Evolutionary conservation across 2,888 invertebrate genomes (phyloP).

Genomic region (Boloria euphrosyne): DNA sequence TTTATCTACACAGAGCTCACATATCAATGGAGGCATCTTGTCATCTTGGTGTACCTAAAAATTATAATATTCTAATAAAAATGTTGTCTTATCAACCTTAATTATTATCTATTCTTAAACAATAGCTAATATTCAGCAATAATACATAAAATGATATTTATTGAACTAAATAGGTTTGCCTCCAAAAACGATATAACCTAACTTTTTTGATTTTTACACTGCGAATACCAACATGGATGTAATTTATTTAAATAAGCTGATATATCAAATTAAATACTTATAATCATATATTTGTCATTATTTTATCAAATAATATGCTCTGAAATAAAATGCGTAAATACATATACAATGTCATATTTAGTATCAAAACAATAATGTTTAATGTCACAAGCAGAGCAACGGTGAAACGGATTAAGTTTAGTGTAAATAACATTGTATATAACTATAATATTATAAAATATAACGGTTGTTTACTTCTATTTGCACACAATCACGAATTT

Average conservation of each 20-base stretch:
- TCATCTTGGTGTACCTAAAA: slow-evolving; percentile 79
- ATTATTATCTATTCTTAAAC: not conserved
- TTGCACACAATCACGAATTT: slow-evolving; percentile 74
- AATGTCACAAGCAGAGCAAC: not conserved
- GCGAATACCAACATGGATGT: not conserved
- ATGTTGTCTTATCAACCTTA: not conserved
- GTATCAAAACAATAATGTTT: slow-evolving; percentile 9
- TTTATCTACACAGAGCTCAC: slow-evolving; percentile 83
- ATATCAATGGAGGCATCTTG: slow-evolving; percentile 84
- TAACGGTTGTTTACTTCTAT: slow-evolving; percentile 61
- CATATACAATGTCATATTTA: not conserved
- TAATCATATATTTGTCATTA: too few species aligned
- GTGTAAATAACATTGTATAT: not conserved
- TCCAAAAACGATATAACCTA: slow-evolving; percentile 6
- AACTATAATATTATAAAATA: not conserved
- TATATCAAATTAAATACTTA: too few species aligned
- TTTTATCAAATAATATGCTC: too few species aligned
- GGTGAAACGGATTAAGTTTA: not conserved
- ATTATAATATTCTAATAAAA: slow-evolving; percentile 5
- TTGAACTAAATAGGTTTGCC: too few species aligned
- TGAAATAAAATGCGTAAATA: too few species aligned
- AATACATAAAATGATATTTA: too few species aligned
- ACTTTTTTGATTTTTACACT: slow-evolving; percentile 7
- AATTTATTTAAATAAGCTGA: too few species aligned
- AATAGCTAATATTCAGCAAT: not conserved